A percentile compares a stretch with the other conserved stretches of the same genome.
Evolutionary conservation across 2,797 vertebrate species (phyloP).

Genomic region (Pachyuromys duprasi): DNA sequence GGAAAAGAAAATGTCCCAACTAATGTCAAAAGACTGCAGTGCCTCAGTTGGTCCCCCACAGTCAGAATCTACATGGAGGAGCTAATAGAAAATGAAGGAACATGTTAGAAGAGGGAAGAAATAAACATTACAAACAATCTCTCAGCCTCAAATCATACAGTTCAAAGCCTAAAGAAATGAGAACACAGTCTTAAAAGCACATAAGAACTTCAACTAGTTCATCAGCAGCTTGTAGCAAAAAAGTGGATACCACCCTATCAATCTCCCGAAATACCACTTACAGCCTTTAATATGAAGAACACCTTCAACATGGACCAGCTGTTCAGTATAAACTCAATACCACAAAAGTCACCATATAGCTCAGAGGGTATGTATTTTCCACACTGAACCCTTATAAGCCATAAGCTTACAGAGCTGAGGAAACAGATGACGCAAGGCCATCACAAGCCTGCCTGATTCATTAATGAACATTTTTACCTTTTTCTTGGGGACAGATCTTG

Average conservation of each 20-base stretch:
- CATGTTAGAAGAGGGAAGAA: background rate
- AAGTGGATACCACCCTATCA: background rate
- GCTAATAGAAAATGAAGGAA: background rate
- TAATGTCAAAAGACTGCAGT: background rate
- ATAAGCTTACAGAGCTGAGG: background rate
- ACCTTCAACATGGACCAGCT: background rate
- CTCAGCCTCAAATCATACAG: background rate
- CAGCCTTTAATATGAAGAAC: background rate
- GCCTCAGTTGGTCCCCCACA: background rate
- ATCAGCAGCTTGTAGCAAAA: background rate
- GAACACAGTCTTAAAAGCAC: background rate
- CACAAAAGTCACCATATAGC: background rate
- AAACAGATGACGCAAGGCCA: background rate
- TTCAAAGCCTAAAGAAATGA: background rate
- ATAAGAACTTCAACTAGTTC: background rate
- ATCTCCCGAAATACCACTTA: background rate
- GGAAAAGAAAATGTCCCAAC: background rate
- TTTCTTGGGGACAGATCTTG: background rate
- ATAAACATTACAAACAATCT: constrained; percentile 4
- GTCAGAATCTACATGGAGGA: background rate
- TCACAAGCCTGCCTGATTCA: constrained; percentile 7
- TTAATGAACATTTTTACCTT: background rate
- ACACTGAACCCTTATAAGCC: background rate
- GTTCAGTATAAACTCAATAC: background rate
- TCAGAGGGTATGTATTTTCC: background rate